Conservation (phyloP, 2,797 vertebrate species). For the Darevskia mixta region DNA sequence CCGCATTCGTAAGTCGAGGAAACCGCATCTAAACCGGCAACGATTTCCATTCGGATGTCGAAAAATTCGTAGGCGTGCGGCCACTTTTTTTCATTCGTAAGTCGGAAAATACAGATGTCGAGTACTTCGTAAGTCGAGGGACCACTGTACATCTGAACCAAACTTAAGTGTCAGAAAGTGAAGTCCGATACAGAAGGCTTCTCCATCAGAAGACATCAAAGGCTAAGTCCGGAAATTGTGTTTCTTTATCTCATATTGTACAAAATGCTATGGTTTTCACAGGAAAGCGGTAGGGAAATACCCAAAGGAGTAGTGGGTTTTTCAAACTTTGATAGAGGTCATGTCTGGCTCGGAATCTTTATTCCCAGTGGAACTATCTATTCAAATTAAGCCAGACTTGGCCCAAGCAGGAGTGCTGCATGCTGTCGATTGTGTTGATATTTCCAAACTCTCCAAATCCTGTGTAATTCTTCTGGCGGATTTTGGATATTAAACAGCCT, state of each 20-base stretch:
- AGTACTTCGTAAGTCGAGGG: no score
- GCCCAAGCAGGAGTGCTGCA: not conserved
- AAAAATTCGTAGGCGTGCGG: no score
- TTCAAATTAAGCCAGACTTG: not conserved
- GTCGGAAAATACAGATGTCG: no score
- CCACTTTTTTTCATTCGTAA: no score
- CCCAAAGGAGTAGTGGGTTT: not conserved
- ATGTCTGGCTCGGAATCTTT: conserved; percentile 8
- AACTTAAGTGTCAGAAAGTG: not conserved
- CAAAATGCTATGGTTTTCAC: conserved; percentile 1
- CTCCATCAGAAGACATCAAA: not conserved
- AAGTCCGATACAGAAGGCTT: not conserved
- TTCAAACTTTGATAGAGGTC: conserved; percentile 6
- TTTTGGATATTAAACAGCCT: conserved; percentile 1
- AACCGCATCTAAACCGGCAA: no score
- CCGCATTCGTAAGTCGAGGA: no score
- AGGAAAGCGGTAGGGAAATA: conserved; percentile 1
- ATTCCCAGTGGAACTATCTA: not conserved
- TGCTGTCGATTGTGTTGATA: not conserved
- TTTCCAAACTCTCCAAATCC: not conserved
- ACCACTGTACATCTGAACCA: not conserved
- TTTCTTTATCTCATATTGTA: not conserved
- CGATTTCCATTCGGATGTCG: no score
- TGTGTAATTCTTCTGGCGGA: not conserved
- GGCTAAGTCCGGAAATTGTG: accelerated